These are phyloP conservation scores for Eupithecia subumbrata DNA, from an alignment of 2,888 invertebrate genomes.

Conservation along the genomic window DNA sequence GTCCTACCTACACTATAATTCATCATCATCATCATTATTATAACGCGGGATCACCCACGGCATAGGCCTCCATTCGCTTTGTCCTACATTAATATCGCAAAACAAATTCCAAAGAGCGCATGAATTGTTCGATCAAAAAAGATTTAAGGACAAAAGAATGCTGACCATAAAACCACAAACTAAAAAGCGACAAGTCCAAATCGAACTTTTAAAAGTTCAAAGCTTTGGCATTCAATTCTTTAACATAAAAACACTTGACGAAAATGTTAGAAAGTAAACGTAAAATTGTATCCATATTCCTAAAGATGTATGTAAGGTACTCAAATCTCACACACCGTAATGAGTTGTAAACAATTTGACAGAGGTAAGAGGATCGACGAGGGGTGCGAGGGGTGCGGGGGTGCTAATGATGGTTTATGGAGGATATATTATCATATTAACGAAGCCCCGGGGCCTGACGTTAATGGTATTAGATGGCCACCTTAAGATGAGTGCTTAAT, in stretches of 20 bases:
- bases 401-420: constrained; percentile 72
- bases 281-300: neutral
- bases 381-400: constrained; percentile 32
- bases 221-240: neutral
- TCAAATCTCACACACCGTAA: constrained; percentile 2
- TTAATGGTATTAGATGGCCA: constrained; percentile 43
- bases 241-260: neutral
- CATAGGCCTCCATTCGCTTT: neutral
- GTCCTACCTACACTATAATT: neutral
- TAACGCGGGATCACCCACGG: neutral
- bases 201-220: no score
- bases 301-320: no score
- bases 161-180: no score
- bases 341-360: constrained; percentile 20
- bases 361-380: constrained; percentile 23
- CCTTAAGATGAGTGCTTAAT: constrained; percentile 40
- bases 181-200: neutral
- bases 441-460: constrained; percentile 37
- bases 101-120: neutral
- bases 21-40: neutral
- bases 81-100: neutral
- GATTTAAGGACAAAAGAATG: no score
- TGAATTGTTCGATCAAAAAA: neutral
- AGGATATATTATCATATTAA: constrained; percentile 68
- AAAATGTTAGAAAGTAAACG: no score